Evolutionary conservation across 2,888 invertebrate species (phyloP).

Genomic region (Andrena minutula): DNA sequence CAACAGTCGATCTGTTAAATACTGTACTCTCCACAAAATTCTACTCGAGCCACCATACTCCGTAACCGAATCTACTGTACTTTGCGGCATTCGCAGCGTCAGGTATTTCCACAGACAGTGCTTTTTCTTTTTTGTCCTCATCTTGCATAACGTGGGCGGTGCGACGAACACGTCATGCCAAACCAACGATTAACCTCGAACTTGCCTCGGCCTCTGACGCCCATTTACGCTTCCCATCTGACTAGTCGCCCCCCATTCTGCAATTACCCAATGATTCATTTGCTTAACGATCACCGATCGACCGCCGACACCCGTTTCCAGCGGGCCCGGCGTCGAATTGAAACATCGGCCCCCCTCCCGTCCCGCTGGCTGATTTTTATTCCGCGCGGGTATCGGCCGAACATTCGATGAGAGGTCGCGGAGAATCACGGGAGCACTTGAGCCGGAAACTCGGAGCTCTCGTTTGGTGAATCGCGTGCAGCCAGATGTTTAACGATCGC

Average conservation of each 20-base stretch:
- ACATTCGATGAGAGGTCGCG: no score
- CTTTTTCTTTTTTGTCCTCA: slow-evolving; percentile 27
- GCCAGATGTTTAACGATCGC: slow-evolving; percentile 33
- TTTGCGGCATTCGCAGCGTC: neutral
- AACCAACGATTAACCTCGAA: slow-evolving; percentile 75
- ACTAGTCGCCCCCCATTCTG: slow-evolving; percentile 44
- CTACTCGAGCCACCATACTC: no score
- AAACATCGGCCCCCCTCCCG: no score
- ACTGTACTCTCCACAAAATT: no score
- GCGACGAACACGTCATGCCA: slow-evolving; percentile 66
- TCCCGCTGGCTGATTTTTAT: no score
- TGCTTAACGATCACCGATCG: slow-evolving; percentile 22
- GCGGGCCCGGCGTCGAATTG: slow-evolving; percentile 5
- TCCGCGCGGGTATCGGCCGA: no score
- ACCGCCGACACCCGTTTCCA: neutral
- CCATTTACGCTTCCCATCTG: slow-evolving; percentile 47
- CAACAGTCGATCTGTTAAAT: no score
- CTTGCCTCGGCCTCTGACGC: slow-evolving; percentile 69
- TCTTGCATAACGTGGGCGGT: slow-evolving; percentile 64
- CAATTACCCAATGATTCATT: slow-evolving; percentile 34
- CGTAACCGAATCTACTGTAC: neutral
- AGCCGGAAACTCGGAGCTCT: no score
- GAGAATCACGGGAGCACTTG: no score
- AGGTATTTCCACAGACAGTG: neutral
- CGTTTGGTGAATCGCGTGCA: slow-evolving; percentile 1